phyloP scores from a whole-genome alignment of 1,140 invertebrate genomes.

The Aphelenchoides avenae region DNA sequence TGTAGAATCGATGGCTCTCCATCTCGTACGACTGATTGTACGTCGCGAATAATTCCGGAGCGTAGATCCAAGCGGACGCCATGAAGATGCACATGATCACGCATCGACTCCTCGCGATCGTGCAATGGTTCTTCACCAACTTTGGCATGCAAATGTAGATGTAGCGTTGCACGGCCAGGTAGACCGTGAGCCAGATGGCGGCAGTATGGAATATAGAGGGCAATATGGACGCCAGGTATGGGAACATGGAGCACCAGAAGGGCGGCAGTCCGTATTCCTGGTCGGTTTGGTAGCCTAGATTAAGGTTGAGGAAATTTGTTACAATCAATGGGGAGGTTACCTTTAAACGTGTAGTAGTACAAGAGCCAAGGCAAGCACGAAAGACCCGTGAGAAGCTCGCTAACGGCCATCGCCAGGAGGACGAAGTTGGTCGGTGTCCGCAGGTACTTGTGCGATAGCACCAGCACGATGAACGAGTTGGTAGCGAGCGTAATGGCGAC shows the following conservation, averaged over 20 bases:
- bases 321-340: constrained; percentile 7
- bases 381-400: constrained; percentile 79
- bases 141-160: constrained; percentile 58
- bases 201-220: constrained; percentile 58
- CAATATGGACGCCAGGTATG: constrained; percentile 53
- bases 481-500: constrained; percentile 77
- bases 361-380: constrained; percentile 54
- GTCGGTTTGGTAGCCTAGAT: constrained; percentile 50
- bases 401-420: constrained; percentile 78
- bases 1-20: constrained; percentile 13
- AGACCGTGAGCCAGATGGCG: constrained; percentile 52
- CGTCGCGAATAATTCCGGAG: constrained; percentile 52
- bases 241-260: constrained; percentile 54
- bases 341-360: constrained; percentile 58
- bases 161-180: constrained; percentile 54
- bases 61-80: constrained; percentile 49
- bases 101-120: constrained; percentile 48
- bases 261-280: constrained; percentile 37
- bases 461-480: constrained; percentile 79
- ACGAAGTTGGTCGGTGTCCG: constrained; percentile 70
- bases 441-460: constrained; percentile 68
- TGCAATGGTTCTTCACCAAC: constrained; percentile 50
- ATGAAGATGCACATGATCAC: constrained; percentile 52
- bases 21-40: constrained; percentile 49
- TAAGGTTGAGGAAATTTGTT: too few relatives aligned